Evolutionary conservation across 2,888 invertebrate genomes (phyloP), one percentile per base, ranked within the genome.

Genomic region (Acleris laterana): DNA sequence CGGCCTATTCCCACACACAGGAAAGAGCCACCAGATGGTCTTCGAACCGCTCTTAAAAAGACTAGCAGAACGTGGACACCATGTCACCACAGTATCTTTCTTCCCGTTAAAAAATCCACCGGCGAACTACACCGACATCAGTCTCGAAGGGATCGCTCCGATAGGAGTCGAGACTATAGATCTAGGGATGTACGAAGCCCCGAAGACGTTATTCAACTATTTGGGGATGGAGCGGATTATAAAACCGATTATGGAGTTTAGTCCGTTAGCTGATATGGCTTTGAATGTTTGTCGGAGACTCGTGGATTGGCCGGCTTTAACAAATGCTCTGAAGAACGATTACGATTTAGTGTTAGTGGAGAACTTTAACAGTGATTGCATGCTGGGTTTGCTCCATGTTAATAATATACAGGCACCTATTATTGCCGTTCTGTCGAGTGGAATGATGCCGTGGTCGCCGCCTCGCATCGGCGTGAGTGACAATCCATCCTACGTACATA

Each of bases 311-410:
- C 83, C 83, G 9, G 85, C 90, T 3, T 69, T 93, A 38, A 76
- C 80, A 1, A 87, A 87, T 11, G 85, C 84, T 9, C 68, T 93
- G 71, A 81, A 84, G 69, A 80, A 81, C 44, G 84, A 90, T n/a
- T 96, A 95, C 71, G 96, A 96, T 76, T 75, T 95, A 13, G 81
- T 95, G 11, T 78, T 95, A 9, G 89, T 94, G 22, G 95, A 95
- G 78, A 90, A 93, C 69, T 96, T 95, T 71, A 94, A 93, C 71
- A 93, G 94, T 42, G 95, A 95, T 72, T 95, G 95, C 67, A 93
- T 95, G 82, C 79, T 95, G 56, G 95, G 94, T 0, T 81, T 96
- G 60, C 90, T 93, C 0, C 90, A 95, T 77, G 77, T 94, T 28
- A 88, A 95, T 71, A 85, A 83, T 1, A 71, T 86, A 64, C 87